Evolutionary conservation across 1,140 invertebrate species (phyloP).

Genomic region (Trissolcus basalis): DNA sequence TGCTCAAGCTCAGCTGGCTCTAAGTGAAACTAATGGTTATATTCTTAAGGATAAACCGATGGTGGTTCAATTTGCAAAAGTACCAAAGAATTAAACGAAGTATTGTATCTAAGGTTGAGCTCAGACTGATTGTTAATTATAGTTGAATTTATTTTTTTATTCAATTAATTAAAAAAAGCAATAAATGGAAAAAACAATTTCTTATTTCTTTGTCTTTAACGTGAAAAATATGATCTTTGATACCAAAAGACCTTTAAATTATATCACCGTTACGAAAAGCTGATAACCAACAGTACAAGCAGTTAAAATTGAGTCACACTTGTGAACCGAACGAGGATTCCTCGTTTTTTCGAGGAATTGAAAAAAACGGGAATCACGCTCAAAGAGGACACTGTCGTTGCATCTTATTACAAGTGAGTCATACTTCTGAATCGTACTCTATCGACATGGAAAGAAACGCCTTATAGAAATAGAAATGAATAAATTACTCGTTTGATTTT

Average conservation of each 20-base stretch:
- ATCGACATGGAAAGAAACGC: constrained; percentile 15
- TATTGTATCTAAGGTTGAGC: too few relatives aligned
- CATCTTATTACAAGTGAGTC: constrained; percentile 42
- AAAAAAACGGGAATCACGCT: constrained; percentile 38
- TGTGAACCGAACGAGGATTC: constrained; percentile 24
- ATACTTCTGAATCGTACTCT: constrained; percentile 6
- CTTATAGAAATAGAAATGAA: constrained; percentile 3
- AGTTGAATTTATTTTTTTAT: too few relatives aligned
- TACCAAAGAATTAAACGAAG: constrained; percentile 56
- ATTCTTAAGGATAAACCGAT: constrained; percentile 92
- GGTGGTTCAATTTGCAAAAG: constrained; percentile 91
- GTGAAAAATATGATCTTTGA: too few relatives aligned
- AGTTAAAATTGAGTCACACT: constrained; percentile 46
- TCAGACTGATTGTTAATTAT: too few relatives aligned
- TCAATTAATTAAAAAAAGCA: too few relatives aligned
- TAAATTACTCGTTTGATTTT: background rate
- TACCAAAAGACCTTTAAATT: background rate
- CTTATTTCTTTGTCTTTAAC: background rate
- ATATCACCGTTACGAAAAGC: constrained; percentile 18
- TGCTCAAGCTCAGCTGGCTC: constrained; percentile 83
- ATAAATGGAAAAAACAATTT: too few relatives aligned
- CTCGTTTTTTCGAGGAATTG: constrained; percentile 13
- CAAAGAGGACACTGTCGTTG: constrained; percentile 26
- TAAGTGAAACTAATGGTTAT: constrained; percentile 92
- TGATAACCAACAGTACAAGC: constrained; percentile 35